Conservation (phyloP, 2,888 invertebrate species). For the Polyommatus iphigenia region DNA sequence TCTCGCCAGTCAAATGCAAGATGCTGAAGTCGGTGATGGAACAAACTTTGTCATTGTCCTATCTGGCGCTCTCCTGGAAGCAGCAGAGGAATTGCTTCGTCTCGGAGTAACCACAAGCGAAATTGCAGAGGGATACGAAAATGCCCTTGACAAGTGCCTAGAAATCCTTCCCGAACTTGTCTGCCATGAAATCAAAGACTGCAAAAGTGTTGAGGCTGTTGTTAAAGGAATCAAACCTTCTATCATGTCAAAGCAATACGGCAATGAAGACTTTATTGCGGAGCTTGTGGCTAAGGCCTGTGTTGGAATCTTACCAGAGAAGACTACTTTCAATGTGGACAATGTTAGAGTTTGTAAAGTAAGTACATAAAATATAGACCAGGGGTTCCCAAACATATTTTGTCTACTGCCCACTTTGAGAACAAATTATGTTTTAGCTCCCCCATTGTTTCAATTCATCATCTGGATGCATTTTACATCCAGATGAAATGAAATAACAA, state of each 20-base stretch:
- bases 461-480: too few species aligned
- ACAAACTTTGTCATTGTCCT: slow-evolving; percentile 99
- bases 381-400: too few species aligned
- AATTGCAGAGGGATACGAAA: slow-evolving; percentile 97
- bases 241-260: slow-evolving; percentile 98
- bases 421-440: too few species aligned
- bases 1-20: slow-evolving; percentile 98
- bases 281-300: slow-evolving; percentile 93
- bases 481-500: too few species aligned
- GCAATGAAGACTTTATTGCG: slow-evolving; percentile 96
- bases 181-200: slow-evolving; percentile 87
- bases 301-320: slow-evolving; percentile 91
- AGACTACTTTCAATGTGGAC: slow-evolving; percentile 97
- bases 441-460: too few species aligned
- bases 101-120: slow-evolving; percentile 98
- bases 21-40: slow-evolving; percentile 98
- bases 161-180: slow-evolving; percentile 93
- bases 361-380: slow-evolving; percentile 40
- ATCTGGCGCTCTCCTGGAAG: slow-evolving; percentile 94
- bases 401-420: too few species aligned
- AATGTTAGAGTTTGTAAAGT: slow-evolving; percentile 97
- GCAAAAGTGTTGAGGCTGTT: slow-evolving; percentile 84
- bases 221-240: slow-evolving; percentile 87
- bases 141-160: slow-evolving; percentile 92
- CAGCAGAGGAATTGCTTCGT: slow-evolving; percentile 94